These are phyloP conservation scores for Apis mellifera DNA, from an alignment of 1,140 invertebrate genomes.

Conservation along the genomic window DNA sequence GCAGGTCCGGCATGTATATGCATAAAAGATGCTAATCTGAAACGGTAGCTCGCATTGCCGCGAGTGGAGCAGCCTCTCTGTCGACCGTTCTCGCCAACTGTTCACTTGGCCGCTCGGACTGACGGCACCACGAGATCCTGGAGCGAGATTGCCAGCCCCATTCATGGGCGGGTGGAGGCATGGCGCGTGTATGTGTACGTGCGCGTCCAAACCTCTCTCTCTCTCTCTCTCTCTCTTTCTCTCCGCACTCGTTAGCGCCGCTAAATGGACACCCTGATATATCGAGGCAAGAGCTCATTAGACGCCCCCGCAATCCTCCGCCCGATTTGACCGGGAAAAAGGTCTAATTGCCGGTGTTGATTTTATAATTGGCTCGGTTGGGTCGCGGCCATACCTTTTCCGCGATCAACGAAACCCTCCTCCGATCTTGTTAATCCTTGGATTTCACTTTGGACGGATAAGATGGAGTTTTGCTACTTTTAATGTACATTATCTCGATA, in stretches of 20 bases:
- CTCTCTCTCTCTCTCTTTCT: constrained; percentile 28
- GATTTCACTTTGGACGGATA: no score
- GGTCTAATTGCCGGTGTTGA: constrained; percentile 45
- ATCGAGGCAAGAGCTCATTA: constrained; percentile 50
- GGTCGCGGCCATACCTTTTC: not conserved
- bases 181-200: not conserved
- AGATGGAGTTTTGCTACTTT: no score
- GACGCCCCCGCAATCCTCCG: constrained; percentile 50
- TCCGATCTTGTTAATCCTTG: constrained; percentile 1
- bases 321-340: constrained; percentile 47
- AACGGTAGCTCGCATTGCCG: constrained; percentile 74
- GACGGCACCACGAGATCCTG: constrained; percentile 62
- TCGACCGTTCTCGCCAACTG: constrained; percentile 66
- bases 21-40: constrained; percentile 76
- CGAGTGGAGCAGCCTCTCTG: constrained; percentile 67
- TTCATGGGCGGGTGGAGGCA: constrained; percentile 57
- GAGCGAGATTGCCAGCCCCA: constrained; percentile 67
- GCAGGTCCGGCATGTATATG: constrained; percentile 64
- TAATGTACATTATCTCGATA: no score
- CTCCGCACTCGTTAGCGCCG: constrained; percentile 64
- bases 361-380: constrained; percentile 32
- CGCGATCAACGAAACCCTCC: constrained; percentile 10
- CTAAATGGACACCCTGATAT: constrained; percentile 65
- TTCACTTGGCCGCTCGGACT: constrained; percentile 67
- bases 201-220: constrained; percentile 26